These are phyloP conservation scores for Neopipo cinnamomea DNA, from an alignment of 2,113 vertebrate genomes.

Conservation along the genomic window DNA sequence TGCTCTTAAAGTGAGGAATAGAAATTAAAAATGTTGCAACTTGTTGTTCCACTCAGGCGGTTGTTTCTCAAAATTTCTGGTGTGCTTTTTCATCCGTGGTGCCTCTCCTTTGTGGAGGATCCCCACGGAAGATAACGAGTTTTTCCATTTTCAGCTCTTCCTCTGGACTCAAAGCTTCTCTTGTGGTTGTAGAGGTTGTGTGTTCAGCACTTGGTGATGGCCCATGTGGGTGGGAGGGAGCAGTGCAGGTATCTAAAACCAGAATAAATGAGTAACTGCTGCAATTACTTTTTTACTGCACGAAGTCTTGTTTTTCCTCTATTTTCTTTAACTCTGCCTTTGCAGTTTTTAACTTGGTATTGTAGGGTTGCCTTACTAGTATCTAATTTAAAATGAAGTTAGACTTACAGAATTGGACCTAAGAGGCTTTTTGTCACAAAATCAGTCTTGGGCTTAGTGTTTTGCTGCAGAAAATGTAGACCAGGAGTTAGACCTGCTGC, in stretches of 20 bases:
- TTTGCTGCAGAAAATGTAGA: not conserved
- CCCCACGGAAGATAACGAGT: not conserved
- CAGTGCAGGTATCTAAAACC: not conserved
- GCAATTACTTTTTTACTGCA: not conserved
- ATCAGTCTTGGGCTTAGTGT: not conserved
- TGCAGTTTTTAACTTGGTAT: not conserved
- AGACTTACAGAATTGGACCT: not conserved
- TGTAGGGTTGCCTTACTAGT: not conserved
- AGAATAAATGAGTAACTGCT: not conserved
- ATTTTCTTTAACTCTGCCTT: not conserved
- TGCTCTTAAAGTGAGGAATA: not conserved
- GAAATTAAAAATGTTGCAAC: not conserved
- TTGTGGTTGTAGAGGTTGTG: not conserved
- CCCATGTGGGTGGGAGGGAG: not conserved
- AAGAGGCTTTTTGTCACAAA: not conserved
- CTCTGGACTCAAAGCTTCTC: not conserved
- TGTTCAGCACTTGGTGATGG: not conserved
- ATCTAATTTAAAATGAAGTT: not conserved
- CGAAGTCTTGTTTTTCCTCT: not conserved
- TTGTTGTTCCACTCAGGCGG: not conserved
- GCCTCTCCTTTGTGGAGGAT: not conserved
- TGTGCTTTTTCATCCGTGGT: not conserved
- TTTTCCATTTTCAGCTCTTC: not conserved
- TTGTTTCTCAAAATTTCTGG: not conserved
- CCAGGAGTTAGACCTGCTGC: not conserved